Evolutionary conservation across 2,888 invertebrate species (phyloP).

Genomic region (Ormyrus nitidulus): DNA sequence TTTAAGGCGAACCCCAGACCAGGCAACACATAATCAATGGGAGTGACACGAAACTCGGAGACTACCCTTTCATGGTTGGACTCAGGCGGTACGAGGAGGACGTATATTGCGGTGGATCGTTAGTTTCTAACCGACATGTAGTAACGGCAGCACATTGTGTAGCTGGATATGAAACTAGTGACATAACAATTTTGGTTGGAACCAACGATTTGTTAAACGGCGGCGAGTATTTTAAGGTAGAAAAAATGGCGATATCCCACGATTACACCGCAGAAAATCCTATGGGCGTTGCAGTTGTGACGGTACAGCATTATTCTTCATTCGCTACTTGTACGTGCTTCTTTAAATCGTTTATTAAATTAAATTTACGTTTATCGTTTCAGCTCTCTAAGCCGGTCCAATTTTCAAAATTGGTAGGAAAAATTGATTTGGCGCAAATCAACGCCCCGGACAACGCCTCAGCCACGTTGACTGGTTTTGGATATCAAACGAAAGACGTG

Average conservation of each 20-base stretch:
- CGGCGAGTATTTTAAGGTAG: background rate
- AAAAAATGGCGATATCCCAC: background rate
- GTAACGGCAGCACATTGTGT: slow-evolving; percentile 12
- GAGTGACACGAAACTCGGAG: background rate
- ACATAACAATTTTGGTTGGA: slow-evolving; percentile 1
- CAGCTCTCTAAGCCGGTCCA: slow-evolving; percentile 8
- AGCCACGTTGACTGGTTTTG: slow-evolving; percentile 21
- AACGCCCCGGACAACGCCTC: background rate
- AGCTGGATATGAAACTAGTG: background rate
- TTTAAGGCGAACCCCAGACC: background rate
- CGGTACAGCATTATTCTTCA: background rate
- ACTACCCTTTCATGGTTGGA: slow-evolving; percentile 13
- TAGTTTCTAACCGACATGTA: slow-evolving; percentile 4
- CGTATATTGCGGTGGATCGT: slow-evolving; percentile 9
- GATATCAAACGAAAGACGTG: background rate
- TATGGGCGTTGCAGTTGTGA: background rate
- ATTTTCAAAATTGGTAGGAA: background rate
- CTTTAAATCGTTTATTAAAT: background rate
- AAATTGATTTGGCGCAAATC: too few species aligned
- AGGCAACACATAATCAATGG: slow-evolving; percentile 11
- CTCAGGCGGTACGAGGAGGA: slow-evolving; percentile 7
- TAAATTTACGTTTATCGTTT: background rate
- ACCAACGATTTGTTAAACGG: slow-evolving; percentile 9
- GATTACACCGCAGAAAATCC: background rate
- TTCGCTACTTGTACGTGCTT: background rate